These are phyloP conservation scores for Chiridota heheva DNA, from an alignment of 35 echinoderm and acorn worm species.

Conservation along the genomic window DNA sequence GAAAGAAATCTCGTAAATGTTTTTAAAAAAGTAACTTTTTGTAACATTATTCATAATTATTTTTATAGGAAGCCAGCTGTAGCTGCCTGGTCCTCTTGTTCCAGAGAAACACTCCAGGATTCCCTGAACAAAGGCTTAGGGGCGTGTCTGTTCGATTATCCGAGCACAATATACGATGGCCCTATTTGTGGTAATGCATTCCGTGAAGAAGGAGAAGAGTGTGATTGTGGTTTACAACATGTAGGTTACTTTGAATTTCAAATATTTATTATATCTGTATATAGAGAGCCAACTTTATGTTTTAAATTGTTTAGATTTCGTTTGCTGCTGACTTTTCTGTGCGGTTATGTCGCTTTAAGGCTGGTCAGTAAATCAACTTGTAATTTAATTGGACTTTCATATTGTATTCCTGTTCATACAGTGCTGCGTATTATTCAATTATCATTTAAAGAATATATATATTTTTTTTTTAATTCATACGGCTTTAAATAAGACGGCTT, in stretches of 20 bases:
- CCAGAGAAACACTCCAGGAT: constrained; percentile 13
- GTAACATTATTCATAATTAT: background rate
- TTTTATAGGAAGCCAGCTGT: background rate
- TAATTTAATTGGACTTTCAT: no score
- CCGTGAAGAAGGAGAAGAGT: constrained; percentile 87
- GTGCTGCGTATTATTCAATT: no score
- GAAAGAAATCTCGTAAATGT: background rate
- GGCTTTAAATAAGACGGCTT: no score
- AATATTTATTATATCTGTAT: no score
- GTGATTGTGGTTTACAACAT: constrained; percentile 85
- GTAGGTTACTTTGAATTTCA: constrained; percentile 67
- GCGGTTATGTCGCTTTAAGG: no score
- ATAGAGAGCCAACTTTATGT: no score
- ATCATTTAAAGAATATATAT: no score
- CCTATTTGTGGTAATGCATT: constrained; percentile 91
- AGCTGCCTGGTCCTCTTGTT: constrained; percentile 77
- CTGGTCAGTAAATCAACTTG: no score
- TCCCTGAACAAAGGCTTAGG: constrained; percentile 75
- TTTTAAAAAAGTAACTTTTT: background rate
- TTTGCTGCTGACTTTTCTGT: no score
- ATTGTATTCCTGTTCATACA: no score
- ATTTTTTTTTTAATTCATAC: no score
- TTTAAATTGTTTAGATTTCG: no score
- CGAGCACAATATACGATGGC: constrained; percentile 76
- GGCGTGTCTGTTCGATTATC: constrained; percentile 94